Evolutionary conservation across 2,797 vertebrate genomes (phyloP).

Genomic region (Lutjanus argentimaculatus): DNA sequence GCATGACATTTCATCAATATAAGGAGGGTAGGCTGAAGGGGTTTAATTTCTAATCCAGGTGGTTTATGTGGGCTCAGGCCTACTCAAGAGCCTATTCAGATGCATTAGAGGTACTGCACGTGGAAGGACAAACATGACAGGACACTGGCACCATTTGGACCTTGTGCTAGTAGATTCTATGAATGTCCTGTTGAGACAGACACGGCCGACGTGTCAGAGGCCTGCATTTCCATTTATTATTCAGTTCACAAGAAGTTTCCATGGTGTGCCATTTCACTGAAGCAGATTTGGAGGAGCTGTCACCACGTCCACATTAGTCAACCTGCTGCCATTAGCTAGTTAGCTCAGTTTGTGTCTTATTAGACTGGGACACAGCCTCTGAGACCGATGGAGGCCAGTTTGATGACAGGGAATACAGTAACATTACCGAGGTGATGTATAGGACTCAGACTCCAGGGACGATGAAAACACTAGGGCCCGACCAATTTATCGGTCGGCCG

Average conservation of each 20-base stretch:
- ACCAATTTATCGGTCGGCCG: too few relatives aligned
- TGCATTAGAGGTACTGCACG: constrained; percentile 73
- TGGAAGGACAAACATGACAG: constrained; percentile 76
- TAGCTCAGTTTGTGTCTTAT: too few relatives aligned
- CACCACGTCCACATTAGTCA: background rate
- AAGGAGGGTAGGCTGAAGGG: constrained; percentile 70
- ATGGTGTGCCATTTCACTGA: constrained; percentile 16
- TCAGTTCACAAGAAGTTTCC: constrained; percentile 23
- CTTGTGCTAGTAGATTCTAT: constrained; percentile 51
- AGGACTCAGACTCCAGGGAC: too few relatives aligned
- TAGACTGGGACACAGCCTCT: too few relatives aligned
- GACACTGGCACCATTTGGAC: constrained; percentile 66
- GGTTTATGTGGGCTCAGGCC: constrained; percentile 84
- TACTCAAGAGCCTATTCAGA: constrained; percentile 74
- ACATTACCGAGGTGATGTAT: too few relatives aligned
- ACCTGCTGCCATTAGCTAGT: too few relatives aligned
- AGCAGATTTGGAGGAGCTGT: background rate
- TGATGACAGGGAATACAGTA: too few relatives aligned
- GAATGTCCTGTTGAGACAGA: constrained; percentile 26
- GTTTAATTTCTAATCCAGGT: constrained; percentile 81
- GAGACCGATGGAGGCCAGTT: too few relatives aligned
- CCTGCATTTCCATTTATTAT: constrained; percentile 35
- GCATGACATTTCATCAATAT: constrained; percentile 86
- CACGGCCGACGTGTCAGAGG: constrained; percentile 1
- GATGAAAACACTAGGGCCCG: too few relatives aligned